Conservation (phyloP, 1,140 invertebrate genomes). For the Drosophila murphyi region DNA sequence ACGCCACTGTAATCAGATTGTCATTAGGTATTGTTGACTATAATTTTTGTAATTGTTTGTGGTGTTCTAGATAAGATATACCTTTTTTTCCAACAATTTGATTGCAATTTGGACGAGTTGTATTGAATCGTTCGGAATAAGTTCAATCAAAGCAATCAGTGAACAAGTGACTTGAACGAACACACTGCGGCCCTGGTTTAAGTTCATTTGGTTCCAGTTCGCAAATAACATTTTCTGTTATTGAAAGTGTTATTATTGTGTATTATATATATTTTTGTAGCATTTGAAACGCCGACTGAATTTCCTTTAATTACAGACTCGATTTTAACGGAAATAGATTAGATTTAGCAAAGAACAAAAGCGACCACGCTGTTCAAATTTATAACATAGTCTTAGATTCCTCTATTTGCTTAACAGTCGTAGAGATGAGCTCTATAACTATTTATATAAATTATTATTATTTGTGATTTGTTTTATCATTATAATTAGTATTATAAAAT, state of each 20-base stretch:
- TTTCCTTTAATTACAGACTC: no score
- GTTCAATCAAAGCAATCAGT: conserved; percentile 9
- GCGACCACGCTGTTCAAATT: neutral
- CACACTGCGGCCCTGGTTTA: conserved; percentile 5
- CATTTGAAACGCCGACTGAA: no score
- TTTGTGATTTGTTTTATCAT: neutral
- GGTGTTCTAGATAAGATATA: conserved; percentile 13
- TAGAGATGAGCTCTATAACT: neutral
- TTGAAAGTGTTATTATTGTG: neutral
- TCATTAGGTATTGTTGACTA: neutral
- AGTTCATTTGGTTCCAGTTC: conserved; percentile 6
- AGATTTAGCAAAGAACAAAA: no score
- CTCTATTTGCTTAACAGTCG: neutral
- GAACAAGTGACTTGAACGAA: neutral
- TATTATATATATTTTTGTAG: no score
- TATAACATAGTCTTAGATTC: neutral
- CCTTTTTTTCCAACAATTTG: conserved; percentile 37
- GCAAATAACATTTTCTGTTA: neutral
- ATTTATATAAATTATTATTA: no score
- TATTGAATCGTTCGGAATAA: conserved; percentile 13
- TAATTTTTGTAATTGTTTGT: neutral
- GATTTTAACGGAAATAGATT: no score
- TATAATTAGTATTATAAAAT: no score
- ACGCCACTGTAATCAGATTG: neutral
- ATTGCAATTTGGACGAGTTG: conserved; percentile 28